These are phyloP conservation scores for Alligator mississippiensis DNA, from an alignment of 2,113 vertebrate genomes.

Conservation along the genomic window DNA sequence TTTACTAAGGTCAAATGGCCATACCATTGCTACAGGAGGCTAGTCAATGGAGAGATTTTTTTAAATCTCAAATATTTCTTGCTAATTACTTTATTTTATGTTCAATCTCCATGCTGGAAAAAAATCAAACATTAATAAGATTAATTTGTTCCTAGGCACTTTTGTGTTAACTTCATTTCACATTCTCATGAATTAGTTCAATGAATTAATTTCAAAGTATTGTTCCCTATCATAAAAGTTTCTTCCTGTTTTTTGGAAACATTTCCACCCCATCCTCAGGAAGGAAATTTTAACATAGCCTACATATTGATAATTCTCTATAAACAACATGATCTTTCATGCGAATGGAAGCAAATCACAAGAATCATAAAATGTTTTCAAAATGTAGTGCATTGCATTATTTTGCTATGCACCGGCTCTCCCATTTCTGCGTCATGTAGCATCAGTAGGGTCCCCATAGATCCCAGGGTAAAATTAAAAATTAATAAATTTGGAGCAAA, in stretches of 20 bases:
- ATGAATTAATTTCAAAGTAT: conserved; percentile 37
- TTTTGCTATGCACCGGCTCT: not conserved
- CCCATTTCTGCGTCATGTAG: not conserved
- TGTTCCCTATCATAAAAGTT: not conserved
- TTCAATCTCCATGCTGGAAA: conserved; percentile 10
- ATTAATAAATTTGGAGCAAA: not conserved
- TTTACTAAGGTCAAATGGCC: not conserved
- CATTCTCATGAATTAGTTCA: not conserved
- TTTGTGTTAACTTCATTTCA: not conserved
- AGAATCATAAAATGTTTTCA: not conserved
- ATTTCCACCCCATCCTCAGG: not conserved
- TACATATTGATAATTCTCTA: not conserved
- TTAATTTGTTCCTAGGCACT: not conserved
- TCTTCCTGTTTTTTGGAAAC: not conserved
- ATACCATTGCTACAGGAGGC: not conserved
- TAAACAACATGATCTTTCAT: conserved; percentile 10
- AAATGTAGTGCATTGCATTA: not conserved
- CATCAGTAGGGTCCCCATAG: fast-evolving
- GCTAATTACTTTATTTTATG: not conserved
- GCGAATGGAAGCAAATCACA: conserved; percentile 19
- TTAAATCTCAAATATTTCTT: not conserved
- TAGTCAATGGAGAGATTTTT: not conserved
- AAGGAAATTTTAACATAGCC: conserved; percentile 9
- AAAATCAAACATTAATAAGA: not conserved
- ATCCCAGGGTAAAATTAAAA: not conserved